Base-by-base conservation (phyloP, 1,140 invertebrate genomes). In the Amphibalanus amphitrite region DNA sequence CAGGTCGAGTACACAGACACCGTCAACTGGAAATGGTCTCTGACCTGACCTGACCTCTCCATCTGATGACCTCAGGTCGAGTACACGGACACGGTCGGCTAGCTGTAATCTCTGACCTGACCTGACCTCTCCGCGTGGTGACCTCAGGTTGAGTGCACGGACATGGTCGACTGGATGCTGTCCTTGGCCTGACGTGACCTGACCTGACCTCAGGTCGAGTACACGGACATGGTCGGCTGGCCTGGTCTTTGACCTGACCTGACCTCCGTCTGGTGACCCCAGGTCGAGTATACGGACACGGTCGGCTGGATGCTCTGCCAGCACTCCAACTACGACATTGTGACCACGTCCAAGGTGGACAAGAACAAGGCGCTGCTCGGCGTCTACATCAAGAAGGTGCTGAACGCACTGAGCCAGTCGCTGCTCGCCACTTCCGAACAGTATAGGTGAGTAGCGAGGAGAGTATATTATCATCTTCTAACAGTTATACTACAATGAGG, bases 401-500 rank as follows among this genome's bases (percentile, higher is more conserved):
- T 95, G 70, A 88, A 89, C 3, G 90, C 93, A 76, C 81, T 96
- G 30, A 93, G 92, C 78, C 81, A 91, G 68, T 89, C 90, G 10
- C 81, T 96, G 23, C 84, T 90, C 29, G 91, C 85, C 77, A 93
- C 92, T 81, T 92, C 90, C 78, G 91, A 93, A 75, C 85, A 28
- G 65, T 67, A 67, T 26, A 67, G 65, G 65, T 67, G 77, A 78
- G 72, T 69, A 15, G 15, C 4, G 33, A 38, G n/a, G n/a, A n/a
- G n/a, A n/a, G n/a, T n/a, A n/a, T n/a, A n/a, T n/a, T n/a, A n/a
- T n/a, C n/a, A n/a, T n/a, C n/a, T n/a, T n/a, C n/a, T n/a, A n/a
- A n/a, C n/a, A n/a, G n/a, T n/a, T n/a, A n/a, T n/a, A n/a, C n/a
- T n/a, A n/a, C n/a, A n/a, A n/a, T n/a, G n/a, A n/a, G n/a, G n/a